Conservation (phyloP, 2,113 vertebrate species). For the Cynopterus brachyotis region DNA sequence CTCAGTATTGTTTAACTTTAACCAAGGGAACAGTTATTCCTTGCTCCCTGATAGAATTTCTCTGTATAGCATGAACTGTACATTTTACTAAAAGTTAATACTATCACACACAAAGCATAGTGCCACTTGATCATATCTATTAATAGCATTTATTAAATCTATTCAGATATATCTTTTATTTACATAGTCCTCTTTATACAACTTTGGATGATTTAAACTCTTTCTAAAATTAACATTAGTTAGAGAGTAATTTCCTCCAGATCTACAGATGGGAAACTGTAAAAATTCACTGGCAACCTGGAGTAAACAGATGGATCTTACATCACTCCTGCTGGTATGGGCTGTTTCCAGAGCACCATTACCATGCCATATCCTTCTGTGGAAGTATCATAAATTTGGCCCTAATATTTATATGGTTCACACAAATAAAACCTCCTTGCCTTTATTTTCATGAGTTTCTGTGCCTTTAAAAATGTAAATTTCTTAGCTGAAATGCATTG, state of each 20-base stretch:
- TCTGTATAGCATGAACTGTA: background rate
- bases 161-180: constrained; percentile 28
- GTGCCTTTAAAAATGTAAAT: constrained; percentile 27
- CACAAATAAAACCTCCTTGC: background rate
- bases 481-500: constrained; percentile 11
- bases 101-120: background rate
- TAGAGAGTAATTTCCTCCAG: constrained; percentile 57
- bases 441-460: constrained; percentile 38
- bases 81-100: background rate
- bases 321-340: background rate
- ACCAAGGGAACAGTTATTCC: background rate
- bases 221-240: constrained; percentile 62
- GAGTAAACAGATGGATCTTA: constrained; percentile 65
- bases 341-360: background rate
- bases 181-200: background rate
- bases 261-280: constrained; percentile 64
- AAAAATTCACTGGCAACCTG: constrained; percentile 61
- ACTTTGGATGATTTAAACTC: constrained; percentile 30
- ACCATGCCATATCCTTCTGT: background rate
- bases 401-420: background rate
- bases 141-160: background rate
- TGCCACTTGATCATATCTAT: constrained; percentile 17
- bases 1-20: background rate
- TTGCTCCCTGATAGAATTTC: background rate
- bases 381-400: constrained; percentile 32